These are phyloP conservation scores for Dicentrarchus labrax DNA, from an alignment of 2,113 vertebrate genomes.

Conservation along the genomic window DNA sequence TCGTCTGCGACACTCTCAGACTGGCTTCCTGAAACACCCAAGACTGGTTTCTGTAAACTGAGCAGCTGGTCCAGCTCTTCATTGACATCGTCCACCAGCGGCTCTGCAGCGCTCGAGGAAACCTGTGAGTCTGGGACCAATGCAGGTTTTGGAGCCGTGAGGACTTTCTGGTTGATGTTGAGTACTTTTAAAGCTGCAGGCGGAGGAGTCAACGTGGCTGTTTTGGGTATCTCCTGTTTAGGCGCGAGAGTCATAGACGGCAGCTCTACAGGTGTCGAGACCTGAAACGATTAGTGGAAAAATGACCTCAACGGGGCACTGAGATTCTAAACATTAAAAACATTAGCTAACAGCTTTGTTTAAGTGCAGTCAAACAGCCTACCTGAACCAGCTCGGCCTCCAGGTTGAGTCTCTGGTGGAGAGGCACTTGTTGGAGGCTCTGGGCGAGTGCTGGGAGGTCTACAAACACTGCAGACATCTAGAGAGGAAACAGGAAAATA, in stretches of 20 bases:
- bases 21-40: slow-evolving; percentile 29
- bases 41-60: slow-evolving; percentile 83
- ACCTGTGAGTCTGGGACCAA: slow-evolving; percentile 10
- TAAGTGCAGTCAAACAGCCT: not conserved
- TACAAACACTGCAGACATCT: slow-evolving; percentile 86
- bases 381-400: slow-evolving; percentile 92
- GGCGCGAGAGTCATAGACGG: slow-evolving; percentile 83
- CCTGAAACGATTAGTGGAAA: slow-evolving; percentile 73
- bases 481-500: not conserved
- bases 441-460: slow-evolving; percentile 88
- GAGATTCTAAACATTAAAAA: not conserved
- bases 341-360: not conserved
- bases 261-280: slow-evolving; percentile 86
- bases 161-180: not conserved
- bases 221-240: slow-evolving; percentile 67
- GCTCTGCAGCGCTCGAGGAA: not conserved
- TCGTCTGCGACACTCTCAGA: slow-evolving; percentile 38
- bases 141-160: slow-evolving; percentile 9
- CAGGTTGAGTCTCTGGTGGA: slow-evolving; percentile 89
- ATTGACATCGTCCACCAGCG: slow-evolving; percentile 78
- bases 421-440: slow-evolving; percentile 89
- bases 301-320: no score
- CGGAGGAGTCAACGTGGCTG: slow-evolving; percentile 66
- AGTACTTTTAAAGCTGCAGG: not conserved
- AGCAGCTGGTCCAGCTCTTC: slow-evolving; percentile 93